These are phyloP conservation scores for Myanophis thanlyinensis DNA, from an alignment of 2,113 vertebrate species.

Conservation along the genomic window DNA sequence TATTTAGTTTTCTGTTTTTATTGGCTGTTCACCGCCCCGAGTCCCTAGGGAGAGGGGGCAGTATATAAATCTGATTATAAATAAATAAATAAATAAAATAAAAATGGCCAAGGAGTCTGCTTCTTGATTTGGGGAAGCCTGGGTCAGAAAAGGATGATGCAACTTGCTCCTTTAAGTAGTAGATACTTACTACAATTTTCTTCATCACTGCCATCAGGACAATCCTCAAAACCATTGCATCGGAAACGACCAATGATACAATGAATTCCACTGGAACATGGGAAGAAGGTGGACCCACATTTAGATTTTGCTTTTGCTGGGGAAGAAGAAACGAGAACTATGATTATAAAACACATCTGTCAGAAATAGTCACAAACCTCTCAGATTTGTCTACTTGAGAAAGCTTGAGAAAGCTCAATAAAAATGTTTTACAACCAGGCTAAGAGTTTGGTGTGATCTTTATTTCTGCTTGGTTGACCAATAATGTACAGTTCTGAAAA, in stretches of 20 bases:
- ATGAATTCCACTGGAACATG: constrained; percentile 89
- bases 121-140: too few species aligned
- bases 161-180: too few species aligned
- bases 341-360: neutral
- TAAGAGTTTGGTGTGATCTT: neutral
- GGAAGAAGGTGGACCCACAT: constrained; percentile 90
- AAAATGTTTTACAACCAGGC: neutral
- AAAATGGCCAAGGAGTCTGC: too few species aligned
- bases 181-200: constrained; percentile 95
- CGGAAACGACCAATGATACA: constrained; percentile 98
- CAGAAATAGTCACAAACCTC: neutral
- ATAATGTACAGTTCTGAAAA: neutral
- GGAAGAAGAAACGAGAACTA: constrained; percentile 14
- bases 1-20: too few species aligned
- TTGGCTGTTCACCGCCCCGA: too few species aligned
- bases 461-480: neutral
- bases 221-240: constrained; percentile 94
- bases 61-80: too few species aligned
- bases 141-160: too few species aligned
- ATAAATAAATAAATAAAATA: too few species aligned
- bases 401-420: neutral
- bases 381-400: neutral
- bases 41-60: too few species aligned
- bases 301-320: constrained; percentile 89
- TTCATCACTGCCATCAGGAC: constrained; percentile 94